phyloP scores from a whole-genome alignment of 2,888 invertebrate species.

The Hesperia comma region DNA sequence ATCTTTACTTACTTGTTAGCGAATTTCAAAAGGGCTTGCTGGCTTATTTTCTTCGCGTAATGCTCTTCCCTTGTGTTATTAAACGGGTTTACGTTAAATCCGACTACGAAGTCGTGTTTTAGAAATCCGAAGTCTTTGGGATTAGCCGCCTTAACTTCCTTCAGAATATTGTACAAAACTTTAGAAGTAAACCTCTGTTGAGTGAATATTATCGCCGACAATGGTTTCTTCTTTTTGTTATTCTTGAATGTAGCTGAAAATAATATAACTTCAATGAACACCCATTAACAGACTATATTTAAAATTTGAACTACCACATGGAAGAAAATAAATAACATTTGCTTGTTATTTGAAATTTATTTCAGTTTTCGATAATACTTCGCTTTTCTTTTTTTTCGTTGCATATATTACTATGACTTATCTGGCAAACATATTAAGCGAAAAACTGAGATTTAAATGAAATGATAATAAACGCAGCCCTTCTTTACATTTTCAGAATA shows the following conservation, averaged over 20 bases:
- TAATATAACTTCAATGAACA: neutral
- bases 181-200: constrained; percentile 90
- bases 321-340: too few species aligned
- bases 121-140: constrained; percentile 81
- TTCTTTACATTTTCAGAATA: too few species aligned
- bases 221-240: constrained; percentile 65
- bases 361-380: too few species aligned
- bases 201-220: constrained; percentile 90
- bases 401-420: too few species aligned
- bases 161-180: constrained; percentile 87
- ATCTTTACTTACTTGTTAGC: constrained; percentile 62
- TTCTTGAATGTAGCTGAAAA: constrained; percentile 48
- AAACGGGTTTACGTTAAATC: constrained; percentile 84
- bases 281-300: too few species aligned
- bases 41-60: constrained; percentile 82
- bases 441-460: too few species aligned
- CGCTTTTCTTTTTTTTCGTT: too few species aligned
- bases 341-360: too few species aligned
- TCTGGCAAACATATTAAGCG: too few species aligned
- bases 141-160: constrained; percentile 72
- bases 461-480: too few species aligned
- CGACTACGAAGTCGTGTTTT: constrained; percentile 89
- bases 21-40: constrained; percentile 78
- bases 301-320: too few species aligned
- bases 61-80: constrained; percentile 82